A percentile compares a stretch with the other conserved stretches of the same genome.
Conservation (phyloP, 1,140 invertebrate genomes). For the Sycophaga agraensis region DNA sequence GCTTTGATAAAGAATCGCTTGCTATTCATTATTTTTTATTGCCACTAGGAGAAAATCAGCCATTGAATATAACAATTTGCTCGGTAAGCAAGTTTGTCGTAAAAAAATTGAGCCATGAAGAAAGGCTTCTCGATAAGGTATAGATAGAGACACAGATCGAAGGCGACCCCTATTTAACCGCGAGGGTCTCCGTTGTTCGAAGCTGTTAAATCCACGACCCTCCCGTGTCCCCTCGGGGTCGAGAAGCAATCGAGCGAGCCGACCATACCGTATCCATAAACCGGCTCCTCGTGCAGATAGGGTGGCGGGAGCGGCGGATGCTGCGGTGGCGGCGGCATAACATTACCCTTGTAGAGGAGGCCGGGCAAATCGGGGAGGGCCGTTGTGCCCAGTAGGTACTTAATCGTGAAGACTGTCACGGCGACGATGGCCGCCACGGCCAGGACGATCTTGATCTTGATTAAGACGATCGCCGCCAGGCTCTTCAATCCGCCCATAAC, state of each 20-base stretch:
- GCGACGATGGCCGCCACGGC: constrained; percentile 37
- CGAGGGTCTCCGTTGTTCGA: no score
- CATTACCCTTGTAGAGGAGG: constrained; percentile 6
- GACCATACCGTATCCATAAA: constrained; percentile 18
- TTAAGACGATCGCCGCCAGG: constrained; percentile 33
- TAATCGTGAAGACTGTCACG: constrained; percentile 34
- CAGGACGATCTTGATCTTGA: constrained; percentile 45
- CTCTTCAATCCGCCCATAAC: constrained; percentile 43
- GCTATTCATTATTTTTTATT: no score
- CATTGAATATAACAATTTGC: no score
- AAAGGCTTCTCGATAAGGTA: no score
- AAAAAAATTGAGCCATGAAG: no score
- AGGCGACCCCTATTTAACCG: no score
- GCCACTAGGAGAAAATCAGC: no score
- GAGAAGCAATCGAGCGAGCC: not conserved
- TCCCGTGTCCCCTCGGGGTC: no score
- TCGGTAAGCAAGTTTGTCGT: no score
- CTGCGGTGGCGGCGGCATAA: not conserved
- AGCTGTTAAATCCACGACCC: no score
- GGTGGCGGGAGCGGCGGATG: not conserved
- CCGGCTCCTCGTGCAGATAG: constrained; percentile 9
- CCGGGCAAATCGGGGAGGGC: not conserved
- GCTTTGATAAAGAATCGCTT: no score
- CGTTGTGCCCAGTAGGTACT: constrained; percentile 15
- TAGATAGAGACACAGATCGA: no score